Conservation (phyloP, 2,113 vertebrate species). For the Blennius ocellaris region DNA sequence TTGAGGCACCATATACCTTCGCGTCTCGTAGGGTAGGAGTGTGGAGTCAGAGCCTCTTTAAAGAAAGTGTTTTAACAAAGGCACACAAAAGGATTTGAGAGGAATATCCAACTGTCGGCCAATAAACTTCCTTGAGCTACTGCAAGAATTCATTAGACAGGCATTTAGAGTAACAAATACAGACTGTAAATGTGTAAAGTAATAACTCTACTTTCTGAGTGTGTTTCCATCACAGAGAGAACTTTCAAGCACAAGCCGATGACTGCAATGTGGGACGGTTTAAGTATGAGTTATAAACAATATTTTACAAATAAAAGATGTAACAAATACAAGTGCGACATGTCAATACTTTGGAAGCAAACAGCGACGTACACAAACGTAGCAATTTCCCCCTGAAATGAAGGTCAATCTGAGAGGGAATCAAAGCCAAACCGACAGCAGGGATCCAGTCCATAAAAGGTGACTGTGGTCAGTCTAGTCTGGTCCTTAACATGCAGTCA, state of each 20-base stretch:
- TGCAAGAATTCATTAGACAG: conserved; percentile 16
- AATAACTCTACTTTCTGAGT: not conserved
- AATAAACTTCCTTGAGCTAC: conserved; percentile 1
- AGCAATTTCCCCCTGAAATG: conserved; percentile 43
- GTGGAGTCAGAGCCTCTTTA: not conserved
- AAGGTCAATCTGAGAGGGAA: conserved; percentile 31
- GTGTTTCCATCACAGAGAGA: conserved; percentile 10
- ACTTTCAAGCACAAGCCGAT: conserved; percentile 33
- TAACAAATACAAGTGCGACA: conserved; percentile 13
- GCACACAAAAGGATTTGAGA: not conserved
- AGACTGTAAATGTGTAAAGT: conserved; percentile 16
- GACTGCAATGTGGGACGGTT: conserved; percentile 3
- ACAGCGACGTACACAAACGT: conserved; percentile 23
- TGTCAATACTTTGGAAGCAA: conserved; percentile 60
- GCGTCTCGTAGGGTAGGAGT: not conserved
- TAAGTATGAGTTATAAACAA: conserved; percentile 29
- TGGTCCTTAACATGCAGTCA: conserved; percentile 16
- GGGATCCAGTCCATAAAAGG: conserved; percentile 60
- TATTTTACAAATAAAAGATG: conserved; percentile 65
- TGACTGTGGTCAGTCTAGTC: conserved; percentile 30
- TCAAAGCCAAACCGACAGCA: conserved; percentile 30
- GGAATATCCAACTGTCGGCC: not conserved
- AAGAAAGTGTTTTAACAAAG: conserved; percentile 4
- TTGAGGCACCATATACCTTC: not conserved
- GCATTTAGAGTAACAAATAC: conserved; percentile 5